Percentiles rank a stretch among this genome's conserved stretches.
These are phyloP conservation scores for Epinephelus malabaricus DNA, from an alignment of 2,797 vertebrate genomes.

Conservation along the genomic window DNA sequence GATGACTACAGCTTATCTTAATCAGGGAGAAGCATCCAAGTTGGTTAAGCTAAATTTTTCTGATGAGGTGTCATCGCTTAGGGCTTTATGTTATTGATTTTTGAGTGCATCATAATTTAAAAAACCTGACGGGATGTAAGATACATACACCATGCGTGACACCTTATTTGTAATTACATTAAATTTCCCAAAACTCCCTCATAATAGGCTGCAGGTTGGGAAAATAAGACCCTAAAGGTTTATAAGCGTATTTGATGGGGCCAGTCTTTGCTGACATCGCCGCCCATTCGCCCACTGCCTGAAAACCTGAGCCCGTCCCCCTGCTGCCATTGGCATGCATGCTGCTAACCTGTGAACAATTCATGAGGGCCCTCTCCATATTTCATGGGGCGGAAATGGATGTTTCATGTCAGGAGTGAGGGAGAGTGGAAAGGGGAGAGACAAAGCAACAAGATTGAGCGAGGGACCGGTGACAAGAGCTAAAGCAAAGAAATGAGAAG, in stretches of 20 bases:
- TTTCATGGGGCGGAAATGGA: conserved; percentile 85
- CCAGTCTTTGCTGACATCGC: conserved; percentile 15
- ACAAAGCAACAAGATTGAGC: conserved; percentile 59
- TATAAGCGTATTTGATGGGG: conserved; percentile 11
- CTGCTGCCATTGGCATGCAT: conserved; percentile 62
- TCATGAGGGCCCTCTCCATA: conserved; percentile 83
- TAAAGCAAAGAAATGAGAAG: conserved; percentile 27
- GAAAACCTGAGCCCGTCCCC: conserved; percentile 55
- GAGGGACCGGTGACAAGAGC: conserved; percentile 33
- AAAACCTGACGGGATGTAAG: not conserved
- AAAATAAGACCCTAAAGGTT: conserved; percentile 22
- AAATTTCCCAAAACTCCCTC: not conserved
- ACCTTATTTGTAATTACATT: not conserved
- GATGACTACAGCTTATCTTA: not conserved
- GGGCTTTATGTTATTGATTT: not conserved
- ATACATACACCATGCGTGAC: not conserved
- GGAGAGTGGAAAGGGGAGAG: conserved; percentile 51
- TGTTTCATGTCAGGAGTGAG: conserved; percentile 79
- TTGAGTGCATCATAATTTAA: not conserved
- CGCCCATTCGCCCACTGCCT: conserved; percentile 18
- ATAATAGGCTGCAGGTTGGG: not conserved
- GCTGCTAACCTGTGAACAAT: conserved; percentile 84
- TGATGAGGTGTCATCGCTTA: not conserved
- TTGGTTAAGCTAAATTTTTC: not conserved
- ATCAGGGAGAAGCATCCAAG: not conserved